These are phyloP conservation scores for Ochropacha duplaris DNA, from an alignment of 2,888 invertebrate genomes.

Conservation along the genomic window DNA sequence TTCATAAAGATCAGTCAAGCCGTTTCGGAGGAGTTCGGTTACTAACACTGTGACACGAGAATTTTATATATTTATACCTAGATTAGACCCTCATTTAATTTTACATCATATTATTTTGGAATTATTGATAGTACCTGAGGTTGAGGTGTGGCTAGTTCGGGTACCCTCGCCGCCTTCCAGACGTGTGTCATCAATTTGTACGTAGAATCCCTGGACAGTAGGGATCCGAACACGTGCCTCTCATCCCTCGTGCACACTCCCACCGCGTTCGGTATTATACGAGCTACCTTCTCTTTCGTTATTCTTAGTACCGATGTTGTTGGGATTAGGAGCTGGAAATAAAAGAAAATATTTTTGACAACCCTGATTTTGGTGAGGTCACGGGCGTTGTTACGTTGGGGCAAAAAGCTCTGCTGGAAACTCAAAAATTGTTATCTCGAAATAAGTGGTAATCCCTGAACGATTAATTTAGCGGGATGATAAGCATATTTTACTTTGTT, in stretches of 20 bases:
- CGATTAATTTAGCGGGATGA: too few species aligned
- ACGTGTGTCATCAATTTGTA: conserved; percentile 94
- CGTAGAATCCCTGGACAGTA: conserved; percentile 94
- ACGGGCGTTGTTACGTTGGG: background rate
- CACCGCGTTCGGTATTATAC: conserved; percentile 97
- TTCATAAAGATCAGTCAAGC: too few species aligned
- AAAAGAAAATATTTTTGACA: background rate
- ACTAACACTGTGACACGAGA: too few species aligned
- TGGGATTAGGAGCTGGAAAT: conserved; percentile 91
- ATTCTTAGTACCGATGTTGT: conserved; percentile 92
- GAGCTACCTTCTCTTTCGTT: conserved; percentile 96
- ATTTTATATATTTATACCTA: too few species aligned
- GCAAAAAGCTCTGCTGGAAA: background rate
- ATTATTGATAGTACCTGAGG: conserved; percentile 52
- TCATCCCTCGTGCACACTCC: conserved; percentile 93
- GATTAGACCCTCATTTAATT: too few species aligned
- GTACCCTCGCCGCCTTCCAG: conserved; percentile 86
- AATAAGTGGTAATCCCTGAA: background rate
- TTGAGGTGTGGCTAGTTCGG: conserved; percentile 65
- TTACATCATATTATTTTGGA: too few species aligned
- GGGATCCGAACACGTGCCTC: conserved; percentile 94
- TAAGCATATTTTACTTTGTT: too few species aligned
- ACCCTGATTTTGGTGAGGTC: background rate
- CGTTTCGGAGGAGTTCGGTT: too few species aligned
- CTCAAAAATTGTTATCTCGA: too few species aligned